Evolutionary conservation across 2,113 vertebrate genomes (phyloP), one percentile per base, ranked within the genome.

Genomic region (Siniperca knerii): DNA sequence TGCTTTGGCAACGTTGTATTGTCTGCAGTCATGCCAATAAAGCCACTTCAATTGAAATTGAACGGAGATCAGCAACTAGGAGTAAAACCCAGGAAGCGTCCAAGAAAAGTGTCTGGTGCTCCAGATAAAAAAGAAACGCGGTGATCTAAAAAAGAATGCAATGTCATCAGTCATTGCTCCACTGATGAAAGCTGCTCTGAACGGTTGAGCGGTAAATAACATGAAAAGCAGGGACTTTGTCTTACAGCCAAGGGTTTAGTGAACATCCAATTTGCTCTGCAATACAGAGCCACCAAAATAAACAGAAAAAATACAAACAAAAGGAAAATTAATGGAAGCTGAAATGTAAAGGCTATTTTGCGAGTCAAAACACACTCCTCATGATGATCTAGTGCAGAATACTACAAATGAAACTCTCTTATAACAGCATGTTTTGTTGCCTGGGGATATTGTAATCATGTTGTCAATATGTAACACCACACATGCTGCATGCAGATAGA

Each of bases 171-270:
- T 52, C 8, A 21, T 11, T 20, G 11, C 29, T 52, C 8, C 3
- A 3, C 29, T 29, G 77, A 40, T 79, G 57, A 81, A 25, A 75
- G 44, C 70, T 73, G 57, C n/a, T 70, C 81, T 70, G n/a, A 12
- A 3, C 4, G 16, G 25, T 50, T 68, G 29, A 75, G 21, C 21
- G 0, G 40, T 61, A 46, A 48, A 57, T 35, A 57, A 75, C 52
- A 58, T 58, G 50, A 67, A 67, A 74, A 75, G 40, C 42, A 37
- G 40, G 6, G 65, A 37, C n/a, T 25, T 46, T 44, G 40, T 40
- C 78, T 54, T 15, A 54, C 12, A 40, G 64, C 52, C 61, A 23
- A 37, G 52, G 35, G 6, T 48, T 72, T 42, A 60, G 33, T 10
- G 54, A 73, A 50, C 61, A 68, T 68, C 29, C 23, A 57, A 4